These are phyloP conservation scores for Cephalopterus ornatus DNA, from an alignment of 2,113 vertebrate species.

Conservation along the genomic window DNA sequence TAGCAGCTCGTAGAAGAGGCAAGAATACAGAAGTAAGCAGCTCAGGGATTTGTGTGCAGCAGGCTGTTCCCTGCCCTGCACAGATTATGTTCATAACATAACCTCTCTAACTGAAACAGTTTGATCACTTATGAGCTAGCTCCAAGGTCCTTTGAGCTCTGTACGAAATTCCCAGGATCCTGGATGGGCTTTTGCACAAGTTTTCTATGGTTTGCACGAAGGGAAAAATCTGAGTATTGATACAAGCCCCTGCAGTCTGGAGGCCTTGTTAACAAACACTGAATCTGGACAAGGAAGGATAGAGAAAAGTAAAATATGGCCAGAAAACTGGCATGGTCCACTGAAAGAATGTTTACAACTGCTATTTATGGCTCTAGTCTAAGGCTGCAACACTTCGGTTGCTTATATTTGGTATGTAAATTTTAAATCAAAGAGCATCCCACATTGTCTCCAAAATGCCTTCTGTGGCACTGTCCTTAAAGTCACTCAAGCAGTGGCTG, in stretches of 20 bases:
- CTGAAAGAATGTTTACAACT: neutral
- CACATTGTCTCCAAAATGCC: neutral
- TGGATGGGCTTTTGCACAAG: neutral
- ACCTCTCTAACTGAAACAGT: neutral
- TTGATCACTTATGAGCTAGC: neutral
- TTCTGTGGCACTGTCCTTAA: neutral
- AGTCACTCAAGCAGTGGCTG: no score
- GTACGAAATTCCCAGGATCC: neutral
- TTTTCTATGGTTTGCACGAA: neutral
- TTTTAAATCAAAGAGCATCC: neutral
- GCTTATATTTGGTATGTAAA: neutral
- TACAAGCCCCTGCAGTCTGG: neutral
- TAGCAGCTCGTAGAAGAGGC: neutral
- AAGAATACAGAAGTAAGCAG: neutral
- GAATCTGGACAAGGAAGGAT: neutral
- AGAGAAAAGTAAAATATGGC: neutral
- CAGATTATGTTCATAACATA: neutral
- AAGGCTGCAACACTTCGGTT: neutral
- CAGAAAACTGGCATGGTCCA: neutral
- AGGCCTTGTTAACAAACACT: neutral
- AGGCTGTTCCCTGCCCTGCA: neutral
- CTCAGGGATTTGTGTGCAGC: neutral
- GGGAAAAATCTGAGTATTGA: neutral
- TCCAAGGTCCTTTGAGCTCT: neutral
- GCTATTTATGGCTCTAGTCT: neutral